A percentile compares a stretch with the other conserved stretches of the same genome.
Evolutionary conservation across 2,888 invertebrate genomes (phyloP).

Genomic region (Crossocerus cetratus): DNA sequence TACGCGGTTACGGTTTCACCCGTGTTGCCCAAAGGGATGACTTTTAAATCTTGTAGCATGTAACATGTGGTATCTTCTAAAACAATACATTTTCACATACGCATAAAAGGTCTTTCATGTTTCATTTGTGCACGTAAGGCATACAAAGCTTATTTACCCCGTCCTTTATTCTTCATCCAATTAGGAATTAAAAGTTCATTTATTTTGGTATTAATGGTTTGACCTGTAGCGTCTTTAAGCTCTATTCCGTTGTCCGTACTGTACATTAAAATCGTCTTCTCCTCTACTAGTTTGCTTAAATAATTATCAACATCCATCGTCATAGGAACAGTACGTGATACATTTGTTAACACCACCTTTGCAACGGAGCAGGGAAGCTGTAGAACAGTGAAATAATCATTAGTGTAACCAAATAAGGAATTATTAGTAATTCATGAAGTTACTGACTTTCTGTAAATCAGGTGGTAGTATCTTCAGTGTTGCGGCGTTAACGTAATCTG

Average conservation of each 20-base stretch:
- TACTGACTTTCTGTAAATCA: constrained; percentile 62
- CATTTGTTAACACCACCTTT: constrained; percentile 62
- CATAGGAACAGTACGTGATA: constrained; percentile 59
- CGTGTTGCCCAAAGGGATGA: constrained; percentile 55
- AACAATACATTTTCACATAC: constrained; percentile 1
- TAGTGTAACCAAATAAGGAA: constrained; percentile 5
- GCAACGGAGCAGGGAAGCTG: constrained; percentile 51
- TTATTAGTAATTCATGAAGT: not conserved
- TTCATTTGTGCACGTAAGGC: not conserved
- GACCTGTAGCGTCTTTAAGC: constrained; percentile 52
- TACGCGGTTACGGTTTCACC: constrained; percentile 53
- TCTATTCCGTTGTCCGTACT: constrained; percentile 62
- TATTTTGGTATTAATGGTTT: constrained; percentile 64
- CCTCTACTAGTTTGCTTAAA: constrained; percentile 57
- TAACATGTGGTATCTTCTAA: constrained; percentile 54
- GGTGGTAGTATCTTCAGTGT: constrained; percentile 60
- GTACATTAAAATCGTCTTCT: constrained; percentile 52
- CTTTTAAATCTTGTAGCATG: constrained; percentile 51
- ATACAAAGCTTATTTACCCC: constrained; percentile 43
- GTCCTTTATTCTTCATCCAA: constrained; percentile 52
- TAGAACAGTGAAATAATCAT: constrained; percentile 4
- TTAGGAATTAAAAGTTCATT: constrained; percentile 58
- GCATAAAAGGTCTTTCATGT: not conserved
- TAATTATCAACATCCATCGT: constrained; percentile 63
- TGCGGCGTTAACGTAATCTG: constrained; percentile 52